Conservation (phyloP, 1,140 invertebrate genomes). For the Apis laboriosa region DNA sequence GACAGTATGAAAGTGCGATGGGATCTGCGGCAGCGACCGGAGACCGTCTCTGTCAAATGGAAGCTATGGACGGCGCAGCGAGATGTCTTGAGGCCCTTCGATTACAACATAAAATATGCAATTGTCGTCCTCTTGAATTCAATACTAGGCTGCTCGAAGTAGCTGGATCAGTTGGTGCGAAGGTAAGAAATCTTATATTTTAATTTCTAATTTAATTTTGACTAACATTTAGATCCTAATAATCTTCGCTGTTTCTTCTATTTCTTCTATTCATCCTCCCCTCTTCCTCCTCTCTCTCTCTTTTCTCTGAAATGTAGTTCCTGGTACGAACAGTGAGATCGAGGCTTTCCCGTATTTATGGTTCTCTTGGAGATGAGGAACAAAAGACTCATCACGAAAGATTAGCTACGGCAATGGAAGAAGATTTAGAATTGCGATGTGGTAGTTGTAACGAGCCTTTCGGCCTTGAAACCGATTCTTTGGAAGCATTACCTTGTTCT, state of each 20-base stretch:
- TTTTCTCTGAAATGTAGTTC: conserved; percentile 80
- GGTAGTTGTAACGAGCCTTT: conserved; percentile 89
- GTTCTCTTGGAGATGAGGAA: conserved; percentile 89
- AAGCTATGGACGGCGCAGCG: conserved; percentile 92
- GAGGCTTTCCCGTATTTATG: conserved; percentile 89
- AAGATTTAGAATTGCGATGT: conserved; percentile 88
- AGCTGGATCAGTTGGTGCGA: conserved; percentile 89
- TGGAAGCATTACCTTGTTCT: conserved; percentile 91
- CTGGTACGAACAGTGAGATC: conserved; percentile 88
- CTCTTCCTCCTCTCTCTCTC: not conserved
- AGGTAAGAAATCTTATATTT: conserved; percentile 79
- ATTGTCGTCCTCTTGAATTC: conserved; percentile 91
- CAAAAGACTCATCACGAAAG: conserved; percentile 88
- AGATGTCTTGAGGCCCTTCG: conserved; percentile 88
- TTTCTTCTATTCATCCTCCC: too few species aligned
- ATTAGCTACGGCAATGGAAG: conserved; percentile 86
- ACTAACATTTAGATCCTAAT: not conserved
- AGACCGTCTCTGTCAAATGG: conserved; percentile 91
- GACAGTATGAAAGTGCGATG: conserved; percentile 92
- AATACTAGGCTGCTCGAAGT: conserved; percentile 90
- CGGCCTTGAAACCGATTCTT: conserved; percentile 86
- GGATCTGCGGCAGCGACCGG: conserved; percentile 88
- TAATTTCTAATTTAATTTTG: not conserved
- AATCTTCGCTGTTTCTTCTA: not conserved
- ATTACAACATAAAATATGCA: conserved; percentile 90